Conservation (phyloP, 2,113 vertebrate genomes). For the Oreochromis spilurus region DNA sequence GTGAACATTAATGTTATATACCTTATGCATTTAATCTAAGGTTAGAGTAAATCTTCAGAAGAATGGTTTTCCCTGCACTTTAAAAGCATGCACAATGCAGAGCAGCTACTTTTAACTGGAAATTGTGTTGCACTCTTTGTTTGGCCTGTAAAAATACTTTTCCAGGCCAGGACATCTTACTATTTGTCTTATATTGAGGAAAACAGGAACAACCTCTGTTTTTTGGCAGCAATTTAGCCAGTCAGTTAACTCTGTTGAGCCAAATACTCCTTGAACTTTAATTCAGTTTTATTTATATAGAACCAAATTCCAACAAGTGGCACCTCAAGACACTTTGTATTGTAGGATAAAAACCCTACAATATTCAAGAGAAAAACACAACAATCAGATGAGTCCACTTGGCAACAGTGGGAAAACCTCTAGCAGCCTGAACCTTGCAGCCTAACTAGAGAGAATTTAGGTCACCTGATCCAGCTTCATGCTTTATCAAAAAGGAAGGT, state of each 20-base stretch:
- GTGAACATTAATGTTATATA: not conserved
- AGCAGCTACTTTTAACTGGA: not conserved
- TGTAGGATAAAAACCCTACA: not conserved
- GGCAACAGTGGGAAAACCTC: not conserved
- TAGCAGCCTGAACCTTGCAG: not conserved
- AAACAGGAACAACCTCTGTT: not conserved
- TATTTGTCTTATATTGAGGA: not conserved
- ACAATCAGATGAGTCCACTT: not conserved
- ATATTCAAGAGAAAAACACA: not conserved
- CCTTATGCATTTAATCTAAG: not conserved
- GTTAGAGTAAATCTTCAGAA: constrained; percentile 36
- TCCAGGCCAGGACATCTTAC: not conserved
- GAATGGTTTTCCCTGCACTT: not conserved
- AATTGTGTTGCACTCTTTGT: not conserved
- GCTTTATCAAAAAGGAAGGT: not conserved
- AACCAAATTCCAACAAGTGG: not conserved
- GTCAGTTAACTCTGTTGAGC: not conserved
- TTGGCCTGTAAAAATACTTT: not conserved
- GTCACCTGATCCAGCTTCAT: not conserved
- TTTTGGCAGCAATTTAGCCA: not conserved
- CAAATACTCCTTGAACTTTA: not conserved
- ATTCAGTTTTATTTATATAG: not conserved
- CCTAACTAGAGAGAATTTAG: not conserved
- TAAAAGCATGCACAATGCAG: not conserved
- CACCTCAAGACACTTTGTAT: not conserved